Percentiles rank a stretch among this genome's conserved stretches.
phyloP scores from a whole-genome alignment of 2,888 invertebrate genomes.

The Zootermopsis nevadensis region DNA sequence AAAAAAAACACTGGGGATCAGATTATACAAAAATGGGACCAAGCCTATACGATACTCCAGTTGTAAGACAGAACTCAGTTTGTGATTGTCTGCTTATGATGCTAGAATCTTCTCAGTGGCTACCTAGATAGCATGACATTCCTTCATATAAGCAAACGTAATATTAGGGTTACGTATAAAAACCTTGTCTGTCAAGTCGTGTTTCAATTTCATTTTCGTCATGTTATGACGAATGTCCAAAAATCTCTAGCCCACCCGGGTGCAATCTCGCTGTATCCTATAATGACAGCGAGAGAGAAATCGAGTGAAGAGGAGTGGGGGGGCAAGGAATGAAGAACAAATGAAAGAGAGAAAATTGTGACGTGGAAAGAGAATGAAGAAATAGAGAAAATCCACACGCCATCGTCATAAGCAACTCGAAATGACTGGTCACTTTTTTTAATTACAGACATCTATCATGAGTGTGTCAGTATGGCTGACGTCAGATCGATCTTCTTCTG shows the following conservation, averaged over 20 bases:
- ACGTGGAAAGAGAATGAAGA: constrained; percentile 23
- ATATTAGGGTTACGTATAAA: constrained; percentile 3
- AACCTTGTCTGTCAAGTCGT: constrained; percentile 13
- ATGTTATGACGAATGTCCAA: constrained; percentile 41
- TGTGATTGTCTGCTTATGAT: too few species aligned
- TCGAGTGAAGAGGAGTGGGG: background rate
- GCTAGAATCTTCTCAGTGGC: background rate
- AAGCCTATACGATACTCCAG: too few species aligned
- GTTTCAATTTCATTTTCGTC: constrained; percentile 43
- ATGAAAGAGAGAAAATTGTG: constrained; percentile 41
- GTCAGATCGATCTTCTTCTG: constrained; percentile 53
- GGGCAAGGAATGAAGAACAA: background rate
- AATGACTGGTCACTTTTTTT: constrained; percentile 46
- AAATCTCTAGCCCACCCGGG: constrained; percentile 37
- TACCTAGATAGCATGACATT: background rate
- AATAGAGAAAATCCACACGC: constrained; percentile 35
- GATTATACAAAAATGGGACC: too few species aligned
- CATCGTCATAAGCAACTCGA: constrained; percentile 41
- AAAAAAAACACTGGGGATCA: too few species aligned
- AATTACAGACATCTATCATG: constrained; percentile 52
- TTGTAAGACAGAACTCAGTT: too few species aligned
- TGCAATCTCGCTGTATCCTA: constrained; percentile 17
- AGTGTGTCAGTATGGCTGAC: constrained; percentile 50
- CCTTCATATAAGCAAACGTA: background rate
- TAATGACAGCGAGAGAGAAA: constrained; percentile 26